A percentile compares a stretch with the other conserved stretches of the same genome.
Conservation (phyloP, 1,140 invertebrate species). For the Triops cancriformis region DNA sequence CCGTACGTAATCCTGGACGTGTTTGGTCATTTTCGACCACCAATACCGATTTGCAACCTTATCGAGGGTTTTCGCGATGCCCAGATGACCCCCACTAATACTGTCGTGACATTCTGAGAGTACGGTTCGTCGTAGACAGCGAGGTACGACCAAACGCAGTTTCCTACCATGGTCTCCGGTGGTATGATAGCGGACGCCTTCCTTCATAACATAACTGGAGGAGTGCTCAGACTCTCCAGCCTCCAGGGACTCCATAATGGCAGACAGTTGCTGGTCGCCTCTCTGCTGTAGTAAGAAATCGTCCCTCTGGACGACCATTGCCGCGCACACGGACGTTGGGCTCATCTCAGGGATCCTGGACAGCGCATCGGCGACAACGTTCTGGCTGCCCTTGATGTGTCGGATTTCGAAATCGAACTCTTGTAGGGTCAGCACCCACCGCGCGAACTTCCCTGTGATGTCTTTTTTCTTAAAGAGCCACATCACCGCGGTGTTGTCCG, state of each 20-base stretch:
- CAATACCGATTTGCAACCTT: no score
- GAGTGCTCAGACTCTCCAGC: background rate
- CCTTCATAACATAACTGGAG: background rate
- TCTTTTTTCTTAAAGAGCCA: no score
- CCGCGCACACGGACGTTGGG: background rate
- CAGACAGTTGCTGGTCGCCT: background rate
- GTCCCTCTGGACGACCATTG: background rate
- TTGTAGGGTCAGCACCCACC: conserved; percentile 34
- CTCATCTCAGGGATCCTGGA: conserved; percentile 16
- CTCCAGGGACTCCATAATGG: conserved; percentile 14
- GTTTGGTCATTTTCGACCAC: no score
- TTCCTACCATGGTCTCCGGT: conserved; percentile 34
- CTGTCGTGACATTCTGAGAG: no score
- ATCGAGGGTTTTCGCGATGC: no score
- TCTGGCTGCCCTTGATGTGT: conserved; percentile 32
- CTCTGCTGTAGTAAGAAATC: background rate
- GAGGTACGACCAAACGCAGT: background rate
- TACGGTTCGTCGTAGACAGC: background rate
- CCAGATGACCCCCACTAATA: no score
- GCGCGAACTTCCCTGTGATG: conserved; percentile 32
- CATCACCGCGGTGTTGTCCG: no score
- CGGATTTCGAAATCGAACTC: conserved; percentile 33
- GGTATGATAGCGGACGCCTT: conserved; percentile 28
- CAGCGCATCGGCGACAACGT: conserved; percentile 32
- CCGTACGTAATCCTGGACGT: no score